phyloP scores from a whole-genome alignment of 2,113 vertebrate genomes.

The Jacana jacana region DNA sequence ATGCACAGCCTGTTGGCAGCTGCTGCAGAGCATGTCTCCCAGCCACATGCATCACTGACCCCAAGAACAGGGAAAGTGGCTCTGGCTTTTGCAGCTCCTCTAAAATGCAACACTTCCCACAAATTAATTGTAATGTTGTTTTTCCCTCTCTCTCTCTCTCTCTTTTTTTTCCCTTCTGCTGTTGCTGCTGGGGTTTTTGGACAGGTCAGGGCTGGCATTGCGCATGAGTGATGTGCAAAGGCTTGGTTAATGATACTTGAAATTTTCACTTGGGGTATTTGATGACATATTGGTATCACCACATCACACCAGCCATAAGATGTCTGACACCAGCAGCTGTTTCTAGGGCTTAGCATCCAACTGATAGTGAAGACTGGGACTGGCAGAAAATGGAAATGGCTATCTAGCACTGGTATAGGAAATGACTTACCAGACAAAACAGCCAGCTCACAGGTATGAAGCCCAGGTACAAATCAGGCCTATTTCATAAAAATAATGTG shows the following conservation, averaged over 20 bases:
- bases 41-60: not conserved
- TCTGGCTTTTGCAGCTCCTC: not conserved
- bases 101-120: not conserved
- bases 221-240: not conserved
- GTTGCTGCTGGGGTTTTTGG: not conserved
- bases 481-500: not conserved
- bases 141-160: not conserved
- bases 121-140: not conserved
- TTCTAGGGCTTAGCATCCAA: not conserved
- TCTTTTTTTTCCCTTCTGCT: not conserved
- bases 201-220: not conserved
- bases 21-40: accelerated
- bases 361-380: not conserved
- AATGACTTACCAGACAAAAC: not conserved
- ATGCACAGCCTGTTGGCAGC: not conserved
- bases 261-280: not conserved
- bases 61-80: not conserved
- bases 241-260: not conserved
- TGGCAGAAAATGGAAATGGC: not conserved
- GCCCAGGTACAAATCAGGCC: not conserved
- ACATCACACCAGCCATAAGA: accelerated
- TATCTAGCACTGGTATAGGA: not conserved
- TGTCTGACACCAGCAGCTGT: not conserved
- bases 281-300: not conserved
- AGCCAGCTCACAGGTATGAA: not conserved